Evolutionary conservation across 2,797 vertebrate genomes (phyloP).

Genomic region (Balearica regulorum): DNA sequence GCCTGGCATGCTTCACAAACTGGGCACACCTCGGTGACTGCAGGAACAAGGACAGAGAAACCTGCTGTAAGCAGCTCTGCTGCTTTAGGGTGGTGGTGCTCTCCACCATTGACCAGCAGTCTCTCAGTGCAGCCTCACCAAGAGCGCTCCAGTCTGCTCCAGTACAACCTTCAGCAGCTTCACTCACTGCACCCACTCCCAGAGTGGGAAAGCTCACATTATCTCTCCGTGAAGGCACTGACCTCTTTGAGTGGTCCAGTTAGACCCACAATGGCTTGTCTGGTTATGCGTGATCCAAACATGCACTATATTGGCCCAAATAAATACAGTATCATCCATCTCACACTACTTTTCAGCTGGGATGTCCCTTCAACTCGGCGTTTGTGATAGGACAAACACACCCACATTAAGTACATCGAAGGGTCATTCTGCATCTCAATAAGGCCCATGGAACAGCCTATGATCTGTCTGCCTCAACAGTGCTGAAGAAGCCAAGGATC

Average conservation of each 20-base stretch:
- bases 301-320: background rate
- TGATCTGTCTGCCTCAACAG: background rate
- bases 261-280: background rate
- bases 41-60: background rate
- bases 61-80: background rate
- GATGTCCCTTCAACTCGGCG: fast-evolving
- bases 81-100: background rate
- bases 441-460: background rate
- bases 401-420: background rate
- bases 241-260: background rate
- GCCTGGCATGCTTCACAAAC: background rate
- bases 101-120: background rate
- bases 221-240: background rate
- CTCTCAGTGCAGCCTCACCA: background rate
- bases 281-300: background rate
- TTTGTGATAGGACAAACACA: background rate
- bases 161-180: background rate
- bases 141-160: background rate
- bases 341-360: background rate
- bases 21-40: background rate
- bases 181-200: background rate
- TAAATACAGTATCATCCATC: fast-evolving
- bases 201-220: background rate
- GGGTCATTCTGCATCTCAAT: background rate
- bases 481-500: background rate